Evolutionary conservation across 2,113 vertebrate species (phyloP).

Genomic region (Centropus bengalensis): DNA sequence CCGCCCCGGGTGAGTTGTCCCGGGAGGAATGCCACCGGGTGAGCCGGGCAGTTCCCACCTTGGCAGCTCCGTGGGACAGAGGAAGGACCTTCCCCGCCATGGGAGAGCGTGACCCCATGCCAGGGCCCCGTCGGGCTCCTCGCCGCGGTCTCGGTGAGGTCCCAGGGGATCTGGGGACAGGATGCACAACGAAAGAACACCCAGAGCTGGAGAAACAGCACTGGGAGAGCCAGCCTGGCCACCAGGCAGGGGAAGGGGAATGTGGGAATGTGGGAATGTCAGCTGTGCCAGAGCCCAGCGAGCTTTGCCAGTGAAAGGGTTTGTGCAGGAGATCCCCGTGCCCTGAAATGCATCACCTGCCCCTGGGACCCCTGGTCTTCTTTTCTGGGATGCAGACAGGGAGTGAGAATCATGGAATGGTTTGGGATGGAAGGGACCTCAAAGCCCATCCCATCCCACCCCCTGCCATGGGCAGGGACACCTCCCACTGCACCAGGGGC

Average conservation of each 20-base stretch:
- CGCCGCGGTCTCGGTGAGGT: fast-evolving
- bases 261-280: neutral
- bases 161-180: neutral
- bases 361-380: neutral
- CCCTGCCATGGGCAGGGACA: too few relatives aligned
- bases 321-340: neutral
- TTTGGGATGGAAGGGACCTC: too few relatives aligned
- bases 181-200: fast-evolving
- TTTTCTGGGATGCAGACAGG: neutral
- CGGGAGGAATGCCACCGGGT: neutral
- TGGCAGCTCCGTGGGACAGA: neutral
- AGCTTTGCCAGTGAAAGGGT: neutral
- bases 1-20: neutral
- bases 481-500: too few relatives aligned
- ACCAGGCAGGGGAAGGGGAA: neutral
- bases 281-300: fast-evolving
- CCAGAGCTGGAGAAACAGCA: neutral
- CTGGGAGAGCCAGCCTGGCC: neutral
- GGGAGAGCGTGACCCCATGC: neutral
- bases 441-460: too few relatives aligned
- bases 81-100: fast-evolving
- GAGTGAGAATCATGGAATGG: too few relatives aligned
- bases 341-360: neutral
- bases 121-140: fast-evolving
- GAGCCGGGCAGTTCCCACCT: neutral